Conservation (phyloP, 2,888 invertebrate species). For the Thecocarcelia acutangulata region DNA sequence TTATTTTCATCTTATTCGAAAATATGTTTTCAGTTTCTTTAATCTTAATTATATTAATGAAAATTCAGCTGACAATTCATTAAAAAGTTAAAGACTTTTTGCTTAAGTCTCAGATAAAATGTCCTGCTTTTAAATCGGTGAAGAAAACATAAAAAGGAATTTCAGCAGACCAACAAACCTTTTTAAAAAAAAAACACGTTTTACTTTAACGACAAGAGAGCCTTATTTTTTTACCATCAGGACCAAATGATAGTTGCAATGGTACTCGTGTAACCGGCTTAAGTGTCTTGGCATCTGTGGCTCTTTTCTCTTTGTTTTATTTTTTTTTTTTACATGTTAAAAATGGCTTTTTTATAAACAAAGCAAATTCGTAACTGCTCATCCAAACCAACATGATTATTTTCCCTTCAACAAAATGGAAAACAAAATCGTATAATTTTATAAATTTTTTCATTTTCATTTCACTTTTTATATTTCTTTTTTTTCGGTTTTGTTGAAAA, state of each 20-base stretch:
- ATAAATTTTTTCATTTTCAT: slow-evolving; percentile 26
- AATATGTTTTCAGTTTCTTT: too few species aligned
- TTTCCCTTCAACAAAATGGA: slow-evolving; percentile 4
- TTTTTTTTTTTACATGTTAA: not conserved
- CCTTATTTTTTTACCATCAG: slow-evolving; percentile 28
- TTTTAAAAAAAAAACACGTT: slow-evolving; percentile 17
- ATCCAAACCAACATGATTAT: slow-evolving; percentile 39
- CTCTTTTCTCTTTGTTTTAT: not conserved
- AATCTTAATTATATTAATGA: not conserved
- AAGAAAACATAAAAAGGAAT: slow-evolving; percentile 3
- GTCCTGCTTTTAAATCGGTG: slow-evolving; percentile 9
- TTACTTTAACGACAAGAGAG: slow-evolving; percentile 8
- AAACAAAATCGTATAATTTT: slow-evolving; percentile 22
- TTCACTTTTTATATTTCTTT: slow-evolving; percentile 20
- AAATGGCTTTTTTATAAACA: slow-evolving; percentile 39
- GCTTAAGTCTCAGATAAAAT: slow-evolving; percentile 2
- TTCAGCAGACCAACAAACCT: slow-evolving; percentile 9
- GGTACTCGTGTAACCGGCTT: slow-evolving; percentile 15
- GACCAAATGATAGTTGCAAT: slow-evolving; percentile 10
- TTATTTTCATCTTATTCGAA: too few species aligned
- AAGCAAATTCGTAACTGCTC: slow-evolving; percentile 32
- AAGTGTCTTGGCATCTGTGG: slow-evolving; percentile 4
- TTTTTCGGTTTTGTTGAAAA: slow-evolving; percentile 28
- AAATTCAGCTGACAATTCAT: not conserved
- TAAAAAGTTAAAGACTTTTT: not conserved